Evolutionary conservation across 1,140 invertebrate genomes (phyloP).

Genomic region (Cecropterus lyciades): DNA sequence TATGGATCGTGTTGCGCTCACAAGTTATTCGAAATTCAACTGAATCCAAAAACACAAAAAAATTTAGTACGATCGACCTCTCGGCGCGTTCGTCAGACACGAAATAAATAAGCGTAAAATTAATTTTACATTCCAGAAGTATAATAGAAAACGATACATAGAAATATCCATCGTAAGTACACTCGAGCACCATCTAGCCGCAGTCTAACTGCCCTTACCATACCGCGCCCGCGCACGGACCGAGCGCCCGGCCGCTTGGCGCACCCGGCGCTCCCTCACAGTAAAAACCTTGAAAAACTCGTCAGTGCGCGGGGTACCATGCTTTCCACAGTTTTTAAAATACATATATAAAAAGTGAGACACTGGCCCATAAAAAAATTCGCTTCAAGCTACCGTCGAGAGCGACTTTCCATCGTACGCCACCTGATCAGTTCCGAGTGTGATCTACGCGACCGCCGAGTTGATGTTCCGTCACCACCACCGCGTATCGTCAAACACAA

Average conservation of each 20-base stretch:
- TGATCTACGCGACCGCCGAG: background rate
- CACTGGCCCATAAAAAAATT: conserved; percentile 36
- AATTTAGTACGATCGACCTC: conserved; percentile 38
- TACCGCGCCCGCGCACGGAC: conserved; percentile 47
- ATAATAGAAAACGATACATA: conserved; percentile 62
- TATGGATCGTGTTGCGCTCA: conserved; percentile 48
- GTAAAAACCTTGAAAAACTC: conserved; percentile 4
- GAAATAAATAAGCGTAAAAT: conserved; percentile 73
- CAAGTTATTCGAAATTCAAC: conserved; percentile 46
- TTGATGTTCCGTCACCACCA: conserved; percentile 14
- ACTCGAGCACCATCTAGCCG: conserved; percentile 71
- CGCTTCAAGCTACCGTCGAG: conserved; percentile 29
- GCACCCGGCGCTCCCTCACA: conserved; percentile 1
- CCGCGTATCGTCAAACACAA: conserved; percentile 29
- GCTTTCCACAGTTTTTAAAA: conserved; percentile 37
- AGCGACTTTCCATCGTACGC: conserved; percentile 20
- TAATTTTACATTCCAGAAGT: conserved; percentile 55
- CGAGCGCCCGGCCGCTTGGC: conserved; percentile 35
- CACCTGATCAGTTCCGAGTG: conserved; percentile 4
- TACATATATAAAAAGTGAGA: conserved; percentile 45
- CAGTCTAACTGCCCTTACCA: conserved; percentile 72
- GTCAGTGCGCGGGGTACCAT: conserved; percentile 19
- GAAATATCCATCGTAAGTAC: conserved; percentile 78
- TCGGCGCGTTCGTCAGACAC: conserved; percentile 48
- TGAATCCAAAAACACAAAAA: conserved; percentile 46